Evolutionary conservation across 2,113 vertebrate genomes (phyloP).

Genomic region (Semicossyphus pulcher): DNA sequence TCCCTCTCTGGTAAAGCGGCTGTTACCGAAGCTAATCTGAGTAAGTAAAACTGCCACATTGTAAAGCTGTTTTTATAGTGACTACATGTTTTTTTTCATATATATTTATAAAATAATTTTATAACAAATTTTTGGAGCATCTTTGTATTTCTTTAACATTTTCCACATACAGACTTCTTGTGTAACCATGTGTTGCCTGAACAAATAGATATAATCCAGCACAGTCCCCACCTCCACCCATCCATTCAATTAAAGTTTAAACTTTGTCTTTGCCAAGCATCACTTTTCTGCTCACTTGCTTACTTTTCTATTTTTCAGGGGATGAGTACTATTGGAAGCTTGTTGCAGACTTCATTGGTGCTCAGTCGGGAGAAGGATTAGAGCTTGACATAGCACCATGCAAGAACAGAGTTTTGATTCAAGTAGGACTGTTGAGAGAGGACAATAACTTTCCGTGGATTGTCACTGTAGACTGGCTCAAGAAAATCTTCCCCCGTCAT

Average conservation of each 20-base stretch:
- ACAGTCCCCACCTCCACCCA: background rate
- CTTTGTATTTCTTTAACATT: too few relatives aligned
- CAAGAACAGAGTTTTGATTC: constrained; percentile 81
- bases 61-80: constrained; percentile 4
- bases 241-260: background rate
- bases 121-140: too few relatives aligned
- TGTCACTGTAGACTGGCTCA: constrained; percentile 77
- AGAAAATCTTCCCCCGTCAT: constrained; percentile 76
- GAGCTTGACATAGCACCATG: constrained; percentile 63
- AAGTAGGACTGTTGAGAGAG: constrained; percentile 82
- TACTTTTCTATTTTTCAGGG: constrained; percentile 68
- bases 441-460: constrained; percentile 81
- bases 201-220: too few relatives aligned
- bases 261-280: background rate
- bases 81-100: too few relatives aligned
- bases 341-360: constrained; percentile 79
- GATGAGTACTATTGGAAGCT: constrained; percentile 82
- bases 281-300: background rate
- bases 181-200: too few relatives aligned
- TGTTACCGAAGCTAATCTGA: constrained; percentile 74
- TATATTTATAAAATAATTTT: too few relatives aligned
- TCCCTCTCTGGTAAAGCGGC: constrained; percentile 63
- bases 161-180: too few relatives aligned
- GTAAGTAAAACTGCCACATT: constrained; percentile 58
- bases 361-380: constrained; percentile 77